These are phyloP conservation scores for Amphiprion percula DNA, from an alignment of 2,113 vertebrate species.

Conservation along the genomic window DNA sequence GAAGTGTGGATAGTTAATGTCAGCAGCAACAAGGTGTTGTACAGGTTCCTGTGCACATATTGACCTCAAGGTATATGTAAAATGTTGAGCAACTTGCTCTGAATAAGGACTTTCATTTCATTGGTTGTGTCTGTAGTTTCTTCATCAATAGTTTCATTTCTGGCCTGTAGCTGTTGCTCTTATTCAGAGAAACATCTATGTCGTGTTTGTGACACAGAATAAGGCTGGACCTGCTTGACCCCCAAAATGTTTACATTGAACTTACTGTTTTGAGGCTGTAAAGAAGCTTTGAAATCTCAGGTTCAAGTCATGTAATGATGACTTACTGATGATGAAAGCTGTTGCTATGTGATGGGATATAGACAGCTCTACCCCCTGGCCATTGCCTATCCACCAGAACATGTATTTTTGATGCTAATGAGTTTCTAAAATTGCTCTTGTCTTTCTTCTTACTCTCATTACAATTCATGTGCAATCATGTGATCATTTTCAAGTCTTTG, in stretches of 20 bases:
- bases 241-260: no score
- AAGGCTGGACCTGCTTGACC: no score
- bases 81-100: constrained; percentile 19
- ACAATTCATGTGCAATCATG: neutral
- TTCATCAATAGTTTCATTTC: neutral
- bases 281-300: no score
- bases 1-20: constrained; percentile 21
- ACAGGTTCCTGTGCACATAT: constrained; percentile 55
- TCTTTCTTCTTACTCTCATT: neutral
- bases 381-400: neutral
- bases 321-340: constrained; percentile 17
- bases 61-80: constrained; percentile 36
- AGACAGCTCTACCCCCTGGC: neutral
- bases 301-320: neutral
- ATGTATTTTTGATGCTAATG: neutral
- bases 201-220: no score
- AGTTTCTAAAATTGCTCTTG: neutral
- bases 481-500: neutral
- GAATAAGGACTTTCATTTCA: neutral
- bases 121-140: neutral
- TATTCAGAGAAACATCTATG: no score
- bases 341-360: neutral
- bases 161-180: no score
- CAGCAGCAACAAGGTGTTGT: constrained; percentile 41
- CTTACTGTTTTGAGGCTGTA: no score